Conservation (phyloP, 2,113 vertebrate species). For the Mola mola region DNA sequence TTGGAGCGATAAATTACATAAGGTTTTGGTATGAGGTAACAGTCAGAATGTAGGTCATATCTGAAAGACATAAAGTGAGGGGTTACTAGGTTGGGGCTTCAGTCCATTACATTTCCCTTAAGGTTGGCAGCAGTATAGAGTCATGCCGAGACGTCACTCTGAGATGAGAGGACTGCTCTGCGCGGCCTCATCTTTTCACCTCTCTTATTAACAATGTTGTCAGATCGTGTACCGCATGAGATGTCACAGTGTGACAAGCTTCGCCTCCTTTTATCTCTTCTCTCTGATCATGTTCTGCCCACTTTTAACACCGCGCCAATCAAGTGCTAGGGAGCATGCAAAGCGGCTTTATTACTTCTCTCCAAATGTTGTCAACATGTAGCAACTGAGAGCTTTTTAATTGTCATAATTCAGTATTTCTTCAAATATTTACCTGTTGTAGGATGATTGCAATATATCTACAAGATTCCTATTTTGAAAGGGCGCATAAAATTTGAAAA, state of each 20-base stretch:
- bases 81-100: conserved; percentile 9
- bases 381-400: neutral
- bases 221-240: conserved; percentile 14
- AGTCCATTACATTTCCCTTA: conserved; percentile 9
- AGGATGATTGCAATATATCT: too few relatives aligned
- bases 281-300: conserved; percentile 32
- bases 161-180: conserved; percentile 20
- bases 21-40: conserved; percentile 13
- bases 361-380: neutral
- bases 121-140: conserved; percentile 15
- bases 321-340: neutral
- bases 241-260: conserved; percentile 27
- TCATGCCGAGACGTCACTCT: conserved; percentile 12
- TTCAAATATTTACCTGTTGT: too few relatives aligned
- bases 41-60: conserved; percentile 27
- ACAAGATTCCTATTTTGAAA: too few relatives aligned
- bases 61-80: conserved; percentile 36
- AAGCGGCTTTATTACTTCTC: conserved; percentile 11
- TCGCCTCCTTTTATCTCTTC: conserved; percentile 25
- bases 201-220: conserved; percentile 21
- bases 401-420: neutral
- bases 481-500: too few relatives aligned
- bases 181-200: conserved; percentile 14
- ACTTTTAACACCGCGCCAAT: conserved; percentile 22
- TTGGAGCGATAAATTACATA: conserved; percentile 15